Percentiles rank a stretch among this genome's conserved stretches.
Conservation (phyloP, 2,888 invertebrate species). For the Entomobrya multifasciata region DNA sequence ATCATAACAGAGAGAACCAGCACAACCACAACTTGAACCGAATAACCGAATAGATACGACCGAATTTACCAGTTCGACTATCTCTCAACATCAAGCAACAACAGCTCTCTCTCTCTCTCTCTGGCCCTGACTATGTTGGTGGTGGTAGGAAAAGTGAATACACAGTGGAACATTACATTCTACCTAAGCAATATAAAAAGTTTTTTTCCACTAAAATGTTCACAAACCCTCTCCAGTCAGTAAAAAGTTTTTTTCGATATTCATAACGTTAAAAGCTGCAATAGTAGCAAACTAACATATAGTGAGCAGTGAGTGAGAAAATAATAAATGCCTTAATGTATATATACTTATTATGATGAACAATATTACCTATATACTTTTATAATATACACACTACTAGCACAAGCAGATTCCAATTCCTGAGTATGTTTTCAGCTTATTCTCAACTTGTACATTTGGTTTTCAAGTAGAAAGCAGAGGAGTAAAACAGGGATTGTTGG, state of each 20-base stretch:
- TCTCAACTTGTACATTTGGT: neutral
- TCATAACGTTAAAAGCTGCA: too few species aligned
- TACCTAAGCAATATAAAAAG: conserved; percentile 25
- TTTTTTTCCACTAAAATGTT: conserved; percentile 24
- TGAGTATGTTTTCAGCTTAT: conserved; percentile 1
- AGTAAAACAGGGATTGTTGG: conserved; percentile 67
- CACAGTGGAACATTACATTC: conserved; percentile 21
- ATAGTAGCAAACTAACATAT: neutral
- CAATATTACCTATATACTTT: neutral
- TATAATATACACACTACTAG: neutral
- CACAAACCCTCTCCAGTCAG: too few species aligned
- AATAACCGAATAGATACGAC: conserved; percentile 63
- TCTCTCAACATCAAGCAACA: conserved; percentile 6
- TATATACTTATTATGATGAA: neutral
- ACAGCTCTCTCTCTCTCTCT: too few species aligned
- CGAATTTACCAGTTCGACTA: conserved; percentile 44
- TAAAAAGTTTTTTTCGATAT: too few species aligned
- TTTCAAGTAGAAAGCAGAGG: conserved; percentile 50
- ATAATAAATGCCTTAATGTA: conserved; percentile 7
- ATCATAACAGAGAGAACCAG: neutral
- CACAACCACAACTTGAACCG: conserved; percentile 22
- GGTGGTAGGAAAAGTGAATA: conserved; percentile 45
- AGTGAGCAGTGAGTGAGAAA: neutral
- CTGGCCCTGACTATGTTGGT: neutral
- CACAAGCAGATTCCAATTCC: conserved; percentile 2